Base-by-base conservation (phyloP, 1,140 invertebrate species). In the Pygmarrhopalites habei region DNA sequence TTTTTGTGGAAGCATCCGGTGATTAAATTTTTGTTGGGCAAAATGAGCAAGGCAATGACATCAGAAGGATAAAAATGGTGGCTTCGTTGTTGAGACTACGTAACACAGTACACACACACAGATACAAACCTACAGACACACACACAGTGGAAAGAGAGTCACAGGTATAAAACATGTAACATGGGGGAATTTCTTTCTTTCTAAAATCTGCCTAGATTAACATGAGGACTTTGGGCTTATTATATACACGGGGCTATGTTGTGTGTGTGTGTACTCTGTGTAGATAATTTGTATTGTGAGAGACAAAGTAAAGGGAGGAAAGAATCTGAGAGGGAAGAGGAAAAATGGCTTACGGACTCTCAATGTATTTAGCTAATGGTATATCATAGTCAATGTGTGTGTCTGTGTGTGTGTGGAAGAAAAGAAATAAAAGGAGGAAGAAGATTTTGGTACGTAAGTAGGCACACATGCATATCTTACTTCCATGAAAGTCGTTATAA, bases 21-120 rank as follows among this genome's bases (percentile, higher is more conserved):
- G 68, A 70, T 70, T 70, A 70, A n/a, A 66, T 69, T 66, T 66
- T 66, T 68, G 60, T 70, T 65, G n/a, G n/a, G n/a, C n/a, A n/a
- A n/a, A n/a, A n/a, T n/a, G n/a, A n/a, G n/a, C n/a, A n/a, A n/a
- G 68, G 62, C 68, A 70, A 70, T 70, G 68, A 70, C 68, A 70
- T 66, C 60, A 63, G 52, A 35, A 62, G 60, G 47, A 61, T 67
- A 60, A 67, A 67, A 67, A 67, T 64, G 66, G 66, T 64, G 60
- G 57, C 57, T 59, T 60, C 55, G 61, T 64, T 64, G 32, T 28
- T 58, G 39, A 39, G 39, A 35, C 32, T 5, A 35, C 32, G 32
- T 35, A 35, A 35, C 32, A 35, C 32, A n/a, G n/a, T n/a, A n/a
- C n/a, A n/a, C n/a, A n/a, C n/a, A n/a, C n/a, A n/a, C 32, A 35